Conservation (phyloP, 1,140 invertebrate genomes). For the Heliconius himera region DNA sequence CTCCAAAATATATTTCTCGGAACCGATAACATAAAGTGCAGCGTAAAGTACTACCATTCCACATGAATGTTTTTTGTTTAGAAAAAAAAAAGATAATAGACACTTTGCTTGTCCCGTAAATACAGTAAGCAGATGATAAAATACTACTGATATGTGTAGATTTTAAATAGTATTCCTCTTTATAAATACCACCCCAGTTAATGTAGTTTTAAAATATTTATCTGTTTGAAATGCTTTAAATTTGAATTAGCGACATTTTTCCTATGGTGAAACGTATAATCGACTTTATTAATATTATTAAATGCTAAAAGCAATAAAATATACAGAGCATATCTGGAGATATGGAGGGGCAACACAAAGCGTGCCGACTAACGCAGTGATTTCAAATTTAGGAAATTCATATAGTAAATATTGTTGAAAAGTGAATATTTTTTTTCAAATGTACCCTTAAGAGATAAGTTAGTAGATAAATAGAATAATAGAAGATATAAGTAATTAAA, state of each 20-base stretch:
- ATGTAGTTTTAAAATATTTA: not conserved
- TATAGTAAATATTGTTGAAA: too few species aligned
- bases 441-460: too few species aligned
- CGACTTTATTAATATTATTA: not conserved
- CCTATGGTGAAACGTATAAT: not conserved
- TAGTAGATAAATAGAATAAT: too few species aligned
- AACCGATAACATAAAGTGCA: too few species aligned
- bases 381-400: not conserved
- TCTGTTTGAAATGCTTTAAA: not conserved
- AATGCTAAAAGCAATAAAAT: constrained; percentile 7
- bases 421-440: too few species aligned
- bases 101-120: not conserved
- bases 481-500: too few species aligned
- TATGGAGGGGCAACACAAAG: constrained; percentile 6
- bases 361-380: not conserved
- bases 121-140: not conserved
- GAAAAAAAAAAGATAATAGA: not conserved
- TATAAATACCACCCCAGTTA: not conserved
- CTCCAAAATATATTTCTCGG: too few species aligned
- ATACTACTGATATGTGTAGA: not conserved
- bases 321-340: constrained; percentile 9
- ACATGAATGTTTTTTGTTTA: not conserved
- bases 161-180: not conserved
- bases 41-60: too few species aligned
- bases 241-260: not conserved